Evolutionary conservation across 2,113 vertebrate genomes (phyloP), one percentile per base, ranked within the genome.

Genomic region (Nipponia nippon): DNA sequence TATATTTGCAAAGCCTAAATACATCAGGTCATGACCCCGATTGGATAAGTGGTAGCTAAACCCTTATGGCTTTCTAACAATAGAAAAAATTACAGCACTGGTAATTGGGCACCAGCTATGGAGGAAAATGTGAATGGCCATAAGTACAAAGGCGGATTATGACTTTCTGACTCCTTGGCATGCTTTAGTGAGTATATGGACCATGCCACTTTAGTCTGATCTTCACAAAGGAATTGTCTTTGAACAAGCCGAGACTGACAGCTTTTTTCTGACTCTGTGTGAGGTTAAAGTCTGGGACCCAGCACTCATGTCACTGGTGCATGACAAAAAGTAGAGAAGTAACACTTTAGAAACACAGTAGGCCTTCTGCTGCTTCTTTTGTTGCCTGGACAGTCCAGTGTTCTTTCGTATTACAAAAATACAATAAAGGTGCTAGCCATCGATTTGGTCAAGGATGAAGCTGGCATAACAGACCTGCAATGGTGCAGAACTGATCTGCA

Each of bases 401-500:
- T 97, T 98, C 98, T 96, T 96, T 89, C 95, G 83, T 90, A 97
- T 97, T 97, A 90, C 98, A 88, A 93, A 93, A 97, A 97, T 95
- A 99, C 98, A 99, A 99, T 98, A 88, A 97, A 96, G 96, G 97
- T 97, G 96, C 97, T 98, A 94, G 97, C 94, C 97, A 96, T 95
- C 96, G 97, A 98, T 97, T 98, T 98, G 98, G 98, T 98, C 97
- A 97, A 97, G 97, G 96, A 98, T 98, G 95, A 98, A 96, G 84
- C 95, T 98, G 98, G 97, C 98, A 99, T 98, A 98, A 98, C 98
- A 84, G 97, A 98, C 96, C 96, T 97, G 97, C 98, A 98, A 97
- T 94, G 87, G 96, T 97, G 98, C 98, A 98, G 98, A 99, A 98
- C 99, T 98, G 99, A 99, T 98, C 98, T 98, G 92, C 89, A 94